Conservation (phyloP, 2,888 invertebrate species). For the Apocheima hispidaria region DNA sequence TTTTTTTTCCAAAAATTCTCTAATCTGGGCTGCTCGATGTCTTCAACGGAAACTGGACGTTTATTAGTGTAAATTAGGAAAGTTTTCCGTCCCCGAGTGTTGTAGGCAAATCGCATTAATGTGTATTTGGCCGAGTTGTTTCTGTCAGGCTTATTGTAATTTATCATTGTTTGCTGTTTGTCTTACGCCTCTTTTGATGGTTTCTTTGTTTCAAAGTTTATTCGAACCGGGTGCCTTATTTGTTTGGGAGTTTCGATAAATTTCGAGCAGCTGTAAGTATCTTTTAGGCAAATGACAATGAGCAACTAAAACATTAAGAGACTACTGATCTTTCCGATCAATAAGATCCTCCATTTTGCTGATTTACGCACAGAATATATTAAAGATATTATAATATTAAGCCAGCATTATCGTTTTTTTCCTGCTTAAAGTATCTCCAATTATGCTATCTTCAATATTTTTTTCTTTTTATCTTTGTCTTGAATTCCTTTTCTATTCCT, state of each 20-base stretch:
- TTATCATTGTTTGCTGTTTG: conserved; percentile 52
- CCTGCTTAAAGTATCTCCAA: background rate
- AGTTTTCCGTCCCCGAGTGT: conserved; percentile 42
- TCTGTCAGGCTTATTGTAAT: conserved; percentile 46
- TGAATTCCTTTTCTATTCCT: background rate
- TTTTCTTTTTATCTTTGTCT: background rate
- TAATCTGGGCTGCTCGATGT: conserved; percentile 31
- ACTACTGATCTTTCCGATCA: no score
- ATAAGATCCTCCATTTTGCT: background rate
- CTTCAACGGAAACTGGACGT: conserved; percentile 30
- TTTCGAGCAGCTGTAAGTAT: background rate
- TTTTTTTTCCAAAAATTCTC: conserved; percentile 30
- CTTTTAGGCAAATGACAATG: background rate
- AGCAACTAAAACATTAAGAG: background rate
- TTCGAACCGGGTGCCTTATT: conserved; percentile 20
- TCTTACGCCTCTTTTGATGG: conserved; percentile 33
- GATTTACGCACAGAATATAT: no score
- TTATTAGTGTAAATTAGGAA: conserved; percentile 50
- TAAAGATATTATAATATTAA: no score
- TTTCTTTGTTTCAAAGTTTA: conserved; percentile 33
- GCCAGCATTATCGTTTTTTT: no score
- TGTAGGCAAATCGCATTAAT: conserved; percentile 47
- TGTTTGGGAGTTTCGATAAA: background rate
- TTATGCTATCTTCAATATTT: no score
- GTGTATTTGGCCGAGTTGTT: conserved; percentile 46